These are phyloP conservation scores for Blastobasis lacticolella DNA, from an alignment of 2,888 invertebrate species.

Conservation along the genomic window DNA sequence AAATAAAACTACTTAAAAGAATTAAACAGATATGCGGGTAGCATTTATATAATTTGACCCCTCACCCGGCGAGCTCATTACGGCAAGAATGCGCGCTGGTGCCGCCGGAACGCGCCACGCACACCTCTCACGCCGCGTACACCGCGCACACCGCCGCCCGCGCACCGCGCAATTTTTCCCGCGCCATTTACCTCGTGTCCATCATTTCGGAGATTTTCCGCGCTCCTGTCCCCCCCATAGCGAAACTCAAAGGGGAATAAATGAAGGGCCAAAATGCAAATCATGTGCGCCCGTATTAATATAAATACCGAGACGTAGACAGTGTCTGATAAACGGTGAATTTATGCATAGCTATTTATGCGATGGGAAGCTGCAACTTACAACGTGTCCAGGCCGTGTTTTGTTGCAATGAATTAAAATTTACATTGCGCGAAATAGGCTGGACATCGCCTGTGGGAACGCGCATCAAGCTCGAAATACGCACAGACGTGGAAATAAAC, in stretches of 20 bases:
- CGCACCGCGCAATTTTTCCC: slow-evolving; percentile 51
- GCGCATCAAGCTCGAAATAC: no score
- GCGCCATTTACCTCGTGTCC: slow-evolving; percentile 64
- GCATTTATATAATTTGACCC: neutral
- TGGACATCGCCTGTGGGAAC: no score
- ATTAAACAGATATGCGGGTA: no score
- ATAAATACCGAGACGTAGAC: slow-evolving; percentile 35
- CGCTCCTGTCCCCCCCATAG: slow-evolving; percentile 22
- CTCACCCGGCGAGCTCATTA: neutral
- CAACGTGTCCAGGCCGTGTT: no score
- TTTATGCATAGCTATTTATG: slow-evolving; percentile 31
- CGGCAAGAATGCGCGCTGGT: neutral
- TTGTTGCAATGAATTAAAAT: no score
- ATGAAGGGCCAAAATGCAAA: slow-evolving; percentile 55
- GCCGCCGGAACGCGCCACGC: slow-evolving; percentile 19
- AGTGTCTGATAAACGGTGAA: slow-evolving; percentile 27
- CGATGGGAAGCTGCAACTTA: neutral
- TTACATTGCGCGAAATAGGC: no score
- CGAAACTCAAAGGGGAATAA: slow-evolving; percentile 27
- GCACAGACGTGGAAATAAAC: no score
- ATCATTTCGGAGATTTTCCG: slow-evolving; percentile 58
- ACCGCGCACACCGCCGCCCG: no score
- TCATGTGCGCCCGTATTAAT: slow-evolving; percentile 47
- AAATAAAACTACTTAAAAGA: no score
- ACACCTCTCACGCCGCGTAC: no score